Base-by-base conservation (phyloP, 2,888 invertebrate genomes). In the Theristus sp. region DNA sequence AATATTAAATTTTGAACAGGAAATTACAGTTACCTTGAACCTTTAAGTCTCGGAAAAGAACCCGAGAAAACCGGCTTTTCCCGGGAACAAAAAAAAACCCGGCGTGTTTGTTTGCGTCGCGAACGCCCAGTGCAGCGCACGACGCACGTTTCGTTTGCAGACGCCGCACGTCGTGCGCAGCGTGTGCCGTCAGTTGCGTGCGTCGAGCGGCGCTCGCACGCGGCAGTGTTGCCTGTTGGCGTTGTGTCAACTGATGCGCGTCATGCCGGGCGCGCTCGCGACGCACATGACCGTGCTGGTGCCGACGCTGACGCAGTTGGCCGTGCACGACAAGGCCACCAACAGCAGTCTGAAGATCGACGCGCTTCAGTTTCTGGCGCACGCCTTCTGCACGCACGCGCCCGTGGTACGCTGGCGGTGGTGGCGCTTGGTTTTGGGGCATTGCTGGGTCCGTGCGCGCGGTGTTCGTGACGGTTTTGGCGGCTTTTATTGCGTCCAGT, bases 291-390 rank as follows among this genome's bases (percentile, higher is more conserved):
- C 85, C 20, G 49, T 49, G 13, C 49, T 49, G 49, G 59, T 22
- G 69, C 69, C 22, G 64, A 66, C 47, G 26, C 26, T 1, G 60
- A 63, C 1, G 61, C 64, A n/a, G 63, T 66, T 22, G 55, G 28
- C 57, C 29, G 24, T 61, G 30, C 20, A 10, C 26, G 58, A 61
- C 25, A 59, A 54, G 58, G 17, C 56, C 10, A 54, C 62, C 13
- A 64, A 67, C 47, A 91, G 91, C 58, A 94, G 93, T 2, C 29
- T 56, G 2, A 77, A 76, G 70, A 96, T 98, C 68, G 94, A 94
- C 73, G 89, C 94, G 0, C 78, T 99, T 55, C 84, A 87, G 55
- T 98, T 98, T 77, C 81, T 98, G 62, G 84, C 87, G 75, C 85
- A 85, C 72, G 78, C 90, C 61, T 77, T 91, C 63, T 81, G 84